Evolutionary conservation across 1,140 invertebrate species (phyloP).

Genomic region (Drosophila leontia): DNA sequence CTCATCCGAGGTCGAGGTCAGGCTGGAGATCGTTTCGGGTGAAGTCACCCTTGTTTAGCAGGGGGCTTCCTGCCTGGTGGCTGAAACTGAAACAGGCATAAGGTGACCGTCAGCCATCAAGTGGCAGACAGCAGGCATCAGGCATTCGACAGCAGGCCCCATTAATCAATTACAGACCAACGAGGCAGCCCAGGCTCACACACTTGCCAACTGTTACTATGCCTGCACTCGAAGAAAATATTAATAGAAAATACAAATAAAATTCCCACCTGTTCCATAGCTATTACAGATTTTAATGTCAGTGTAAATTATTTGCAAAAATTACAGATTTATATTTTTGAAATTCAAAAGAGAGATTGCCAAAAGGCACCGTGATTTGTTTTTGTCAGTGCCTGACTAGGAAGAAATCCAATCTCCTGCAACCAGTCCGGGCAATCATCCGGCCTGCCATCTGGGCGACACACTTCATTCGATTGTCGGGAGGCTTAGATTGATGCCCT

Average conservation of each 20-base stretch:
- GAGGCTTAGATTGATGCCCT: slow-evolving; percentile 48
- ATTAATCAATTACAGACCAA: slow-evolving; percentile 77
- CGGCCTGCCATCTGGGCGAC: slow-evolving; percentile 43
- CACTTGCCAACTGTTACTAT: slow-evolving; percentile 13
- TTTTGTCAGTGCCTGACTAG: slow-evolving; percentile 11
- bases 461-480: slow-evolving; percentile 49
- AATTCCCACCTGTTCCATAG: not conserved
- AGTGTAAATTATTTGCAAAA: not conserved
- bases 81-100: slow-evolving; percentile 20
- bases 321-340: not conserved
- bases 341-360: not conserved
- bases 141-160: slow-evolving; percentile 69
- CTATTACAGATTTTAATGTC: slow-evolving; percentile 6
- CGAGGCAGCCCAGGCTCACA: slow-evolving; percentile 12
- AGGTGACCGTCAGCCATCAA: slow-evolving; percentile 55
- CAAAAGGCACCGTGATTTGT: not conserved
- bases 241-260: not conserved
- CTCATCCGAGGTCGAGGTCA: not conserved
- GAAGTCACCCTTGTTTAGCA: slow-evolving; percentile 31
- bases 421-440: slow-evolving; percentile 24
- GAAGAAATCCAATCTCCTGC: slow-evolving; percentile 49
- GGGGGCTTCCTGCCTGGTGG: too few relatives aligned
- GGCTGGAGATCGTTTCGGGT: slow-evolving; percentile 9
- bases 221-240: slow-evolving; percentile 11
- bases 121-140: slow-evolving; percentile 55